Percentiles rank a stretch among this genome's conserved stretches.
Conservation (phyloP, 2,797 vertebrate species). For the Pampus argenteus region DNA sequence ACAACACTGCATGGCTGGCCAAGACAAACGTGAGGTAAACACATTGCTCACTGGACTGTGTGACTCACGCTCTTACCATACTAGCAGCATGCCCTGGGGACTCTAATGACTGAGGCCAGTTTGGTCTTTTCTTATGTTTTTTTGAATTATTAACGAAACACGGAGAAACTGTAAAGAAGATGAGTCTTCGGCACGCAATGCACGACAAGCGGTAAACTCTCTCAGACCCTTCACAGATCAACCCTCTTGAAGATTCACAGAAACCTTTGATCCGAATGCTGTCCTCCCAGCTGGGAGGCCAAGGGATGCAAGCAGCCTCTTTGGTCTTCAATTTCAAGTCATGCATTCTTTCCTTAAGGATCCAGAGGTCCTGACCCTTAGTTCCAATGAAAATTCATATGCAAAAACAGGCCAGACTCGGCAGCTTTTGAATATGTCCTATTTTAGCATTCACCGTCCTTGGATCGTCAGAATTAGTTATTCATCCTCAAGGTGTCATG, state of each 20-base stretch:
- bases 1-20: conserved; percentile 39
- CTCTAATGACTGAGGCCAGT: conserved; percentile 30
- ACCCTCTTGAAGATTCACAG: conserved; percentile 65
- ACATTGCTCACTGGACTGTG: conserved; percentile 49
- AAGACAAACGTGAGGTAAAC: conserved; percentile 57
- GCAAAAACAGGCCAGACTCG: conserved; percentile 70
- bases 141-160: conserved; percentile 66
- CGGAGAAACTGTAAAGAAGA: conserved; percentile 39
- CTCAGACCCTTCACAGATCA: conserved; percentile 60
- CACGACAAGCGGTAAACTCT: conserved; percentile 23
- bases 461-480: conserved; percentile 31
- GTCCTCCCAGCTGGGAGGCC: conserved; percentile 70
- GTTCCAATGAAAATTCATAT: conserved; percentile 71
- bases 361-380: conserved; percentile 71
- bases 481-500: conserved; percentile 35
- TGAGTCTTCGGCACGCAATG: conserved; percentile 46
- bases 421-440: conserved; percentile 51
- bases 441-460: conserved; percentile 37
- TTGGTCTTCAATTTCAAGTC: conserved; percentile 72
- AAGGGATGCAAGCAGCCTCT: conserved; percentile 58
- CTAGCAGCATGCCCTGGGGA: conserved; percentile 33
- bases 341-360: conserved; percentile 78
- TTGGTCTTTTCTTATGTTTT: conserved; percentile 37
- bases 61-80: conserved; percentile 41
- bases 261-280: conserved; percentile 69